These are phyloP conservation scores for Plutomurus gul DNA, from an alignment of 1,140 invertebrate genomes.

Conservation along the genomic window DNA sequence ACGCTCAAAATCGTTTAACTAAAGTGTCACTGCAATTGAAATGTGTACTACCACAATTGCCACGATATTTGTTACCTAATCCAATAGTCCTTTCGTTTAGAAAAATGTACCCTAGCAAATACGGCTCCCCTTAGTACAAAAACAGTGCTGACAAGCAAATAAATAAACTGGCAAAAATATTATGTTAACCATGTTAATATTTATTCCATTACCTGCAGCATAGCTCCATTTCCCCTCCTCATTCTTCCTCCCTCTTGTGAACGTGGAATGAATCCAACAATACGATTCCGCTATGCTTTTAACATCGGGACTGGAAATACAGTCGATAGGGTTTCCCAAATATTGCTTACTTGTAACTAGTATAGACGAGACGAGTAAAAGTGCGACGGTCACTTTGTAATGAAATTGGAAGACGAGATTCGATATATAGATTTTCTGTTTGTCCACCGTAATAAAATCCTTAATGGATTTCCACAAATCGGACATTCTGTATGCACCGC, in stretches of 20 bases:
- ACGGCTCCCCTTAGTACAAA: no score
- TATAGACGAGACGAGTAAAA: constrained; percentile 66
- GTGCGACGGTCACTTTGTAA: constrained; percentile 70
- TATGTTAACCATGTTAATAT: background rate
- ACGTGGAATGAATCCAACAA: constrained; percentile 2
- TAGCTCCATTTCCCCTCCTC: background rate
- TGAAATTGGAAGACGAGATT: constrained; percentile 69
- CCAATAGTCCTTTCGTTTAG: no score
- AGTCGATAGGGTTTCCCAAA: constrained; percentile 67
- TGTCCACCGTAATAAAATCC: constrained; percentile 57
- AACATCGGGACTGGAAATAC: constrained; percentile 47
- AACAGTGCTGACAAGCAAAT: background rate
- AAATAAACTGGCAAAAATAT: background rate
- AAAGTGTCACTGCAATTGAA: no score
- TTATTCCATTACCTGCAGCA: background rate
- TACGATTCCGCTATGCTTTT: background rate
- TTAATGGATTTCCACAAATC: background rate
- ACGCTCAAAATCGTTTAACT: no score
- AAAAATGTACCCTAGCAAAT: no score
- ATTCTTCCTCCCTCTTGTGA: background rate
- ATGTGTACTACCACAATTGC: no score
- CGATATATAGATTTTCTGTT: constrained; percentile 58
- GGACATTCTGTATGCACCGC: no score
- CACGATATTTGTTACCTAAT: no score
- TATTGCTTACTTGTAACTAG: constrained; percentile 68